Percentiles rank a stretch among this genome's conserved stretches.
Conservation (phyloP, 2,888 invertebrate genomes). For the Microplitis manilae region DNA sequence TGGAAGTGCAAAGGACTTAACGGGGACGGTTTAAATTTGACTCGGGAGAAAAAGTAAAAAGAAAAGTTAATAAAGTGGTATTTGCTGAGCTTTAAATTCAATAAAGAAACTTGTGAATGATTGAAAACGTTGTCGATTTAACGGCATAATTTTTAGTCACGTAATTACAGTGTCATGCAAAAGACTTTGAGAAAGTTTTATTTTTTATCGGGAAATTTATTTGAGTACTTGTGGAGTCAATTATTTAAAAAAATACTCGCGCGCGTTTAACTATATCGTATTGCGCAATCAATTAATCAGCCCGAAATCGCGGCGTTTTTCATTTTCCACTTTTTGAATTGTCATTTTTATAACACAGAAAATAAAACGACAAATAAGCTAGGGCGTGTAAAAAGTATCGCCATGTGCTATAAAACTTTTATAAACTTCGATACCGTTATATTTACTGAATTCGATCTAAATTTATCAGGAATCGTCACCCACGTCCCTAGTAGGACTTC, state of each 20-base stretch:
- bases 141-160: constrained; percentile 57
- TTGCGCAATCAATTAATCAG: no score
- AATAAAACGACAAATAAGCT: background rate
- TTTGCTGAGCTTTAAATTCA: background rate
- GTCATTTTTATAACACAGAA: constrained; percentile 18
- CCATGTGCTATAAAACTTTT: constrained; percentile 4
- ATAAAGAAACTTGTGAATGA: constrained; percentile 23
- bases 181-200: background rate
- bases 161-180: constrained; percentile 24
- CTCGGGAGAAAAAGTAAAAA: background rate
- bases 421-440: background rate
- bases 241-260: no score
- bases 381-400: background rate
- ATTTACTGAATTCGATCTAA: background rate
- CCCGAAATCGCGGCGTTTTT: no score
- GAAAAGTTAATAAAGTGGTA: background rate
- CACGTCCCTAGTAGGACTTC: background rate
- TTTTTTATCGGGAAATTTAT: constrained; percentile 31
- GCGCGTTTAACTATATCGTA: no score
- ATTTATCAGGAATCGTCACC: background rate
- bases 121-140: constrained; percentile 54
- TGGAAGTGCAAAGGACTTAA: background rate
- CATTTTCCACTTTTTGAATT: no score
- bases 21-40: background rate
- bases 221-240: no score